phyloP scores from a whole-genome alignment of 1,140 invertebrate genomes.

The Drosophila pseudoananassae region DNA sequence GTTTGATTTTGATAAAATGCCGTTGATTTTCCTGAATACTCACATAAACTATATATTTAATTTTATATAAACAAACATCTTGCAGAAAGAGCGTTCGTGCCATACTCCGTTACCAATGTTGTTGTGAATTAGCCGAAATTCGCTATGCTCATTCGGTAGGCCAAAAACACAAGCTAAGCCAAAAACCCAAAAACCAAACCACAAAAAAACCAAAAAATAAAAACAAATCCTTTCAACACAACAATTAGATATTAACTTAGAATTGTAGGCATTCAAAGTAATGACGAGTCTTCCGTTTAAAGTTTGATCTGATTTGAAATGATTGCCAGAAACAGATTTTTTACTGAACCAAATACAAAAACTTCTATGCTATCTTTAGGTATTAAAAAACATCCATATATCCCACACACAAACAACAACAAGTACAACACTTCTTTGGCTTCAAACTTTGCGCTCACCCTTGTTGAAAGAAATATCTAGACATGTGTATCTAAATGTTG shows the following conservation, averaged over 20 bases:
- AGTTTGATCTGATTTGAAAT: slow-evolving; percentile 26
- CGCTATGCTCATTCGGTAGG: slow-evolving; percentile 84
- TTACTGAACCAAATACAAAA: slow-evolving; percentile 57
- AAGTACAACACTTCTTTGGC: slow-evolving; percentile 61
- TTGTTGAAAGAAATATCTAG: slow-evolving; percentile 45
- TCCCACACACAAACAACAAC: slow-evolving; percentile 32
- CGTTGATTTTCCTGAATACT: slow-evolving; percentile 52
- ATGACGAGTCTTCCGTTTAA: slow-evolving; percentile 14
- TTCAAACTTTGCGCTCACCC: slow-evolving; percentile 71
- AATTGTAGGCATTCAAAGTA: slow-evolving; percentile 48
- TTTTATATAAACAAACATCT: slow-evolving; percentile 81
- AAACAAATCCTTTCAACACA: slow-evolving; percentile 24
- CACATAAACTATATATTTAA: slow-evolving; percentile 78
- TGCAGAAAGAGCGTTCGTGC: slow-evolving; percentile 84
- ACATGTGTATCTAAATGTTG: slow-evolving; percentile 46
- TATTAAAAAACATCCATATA: slow-evolving; percentile 24
- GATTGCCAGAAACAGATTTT: slow-evolving; percentile 61
- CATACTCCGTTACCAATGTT: slow-evolving; percentile 84
- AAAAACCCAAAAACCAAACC: slow-evolving; percentile 45
- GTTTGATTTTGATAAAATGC: slow-evolving; percentile 37
- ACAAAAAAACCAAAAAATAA: slow-evolving; percentile 21
- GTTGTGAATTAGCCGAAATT: slow-evolving; percentile 84
- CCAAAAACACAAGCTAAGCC: slow-evolving; percentile 73
- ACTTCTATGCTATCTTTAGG: slow-evolving; percentile 46
- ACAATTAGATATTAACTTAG: slow-evolving; percentile 29